Conservation (phyloP, 1,140 invertebrate genomes). For the Drosophila tsacasi region DNA sequence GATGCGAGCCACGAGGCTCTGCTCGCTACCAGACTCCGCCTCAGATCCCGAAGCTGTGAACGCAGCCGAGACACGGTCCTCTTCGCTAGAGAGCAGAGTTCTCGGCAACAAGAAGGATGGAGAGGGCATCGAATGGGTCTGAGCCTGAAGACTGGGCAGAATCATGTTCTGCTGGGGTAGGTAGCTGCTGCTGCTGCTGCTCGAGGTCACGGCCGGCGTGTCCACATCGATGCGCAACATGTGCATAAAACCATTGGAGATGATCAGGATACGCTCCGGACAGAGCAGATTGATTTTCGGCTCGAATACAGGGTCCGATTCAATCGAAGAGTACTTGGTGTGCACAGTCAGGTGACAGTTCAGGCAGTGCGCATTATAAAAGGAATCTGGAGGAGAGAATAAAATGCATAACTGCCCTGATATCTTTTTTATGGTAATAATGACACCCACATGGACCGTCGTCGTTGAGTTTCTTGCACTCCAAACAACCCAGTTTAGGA, state of each 20-base stretch:
- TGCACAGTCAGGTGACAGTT: slow-evolving; percentile 85
- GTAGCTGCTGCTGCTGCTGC: slow-evolving; percentile 24
- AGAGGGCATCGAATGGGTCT: slow-evolving; percentile 9
- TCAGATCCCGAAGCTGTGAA: slow-evolving; percentile 61
- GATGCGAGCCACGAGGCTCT: slow-evolving; percentile 81
- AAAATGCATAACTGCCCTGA: too few relatives aligned
- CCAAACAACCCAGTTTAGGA: slow-evolving; percentile 84
- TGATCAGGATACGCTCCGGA: slow-evolving; percentile 78
- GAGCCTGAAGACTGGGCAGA: slow-evolving; percentile 28
- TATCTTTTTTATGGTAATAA: not conserved
- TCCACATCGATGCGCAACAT: slow-evolving; percentile 81
- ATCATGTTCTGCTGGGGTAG: slow-evolving; percentile 50
- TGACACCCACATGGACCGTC: slow-evolving; percentile 71
- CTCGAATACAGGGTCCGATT: slow-evolving; percentile 79
- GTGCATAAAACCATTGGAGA: slow-evolving; percentile 84
- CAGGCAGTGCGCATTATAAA: slow-evolving; percentile 77
- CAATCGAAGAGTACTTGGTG: slow-evolving; percentile 81
- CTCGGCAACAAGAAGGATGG: slow-evolving; percentile 53
- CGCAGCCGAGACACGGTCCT: slow-evolving; percentile 57
- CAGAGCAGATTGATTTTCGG: slow-evolving; percentile 81
- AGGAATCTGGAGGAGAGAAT: slow-evolving; percentile 64
- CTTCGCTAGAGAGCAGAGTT: slow-evolving; percentile 50
- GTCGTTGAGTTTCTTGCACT: slow-evolving; percentile 81
- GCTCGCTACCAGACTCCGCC: slow-evolving; percentile 64
- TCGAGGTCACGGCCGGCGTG: slow-evolving; percentile 54